phyloP scores from a whole-genome alignment of 2,888 invertebrate genomes.

The Tinea trinotella region DNA sequence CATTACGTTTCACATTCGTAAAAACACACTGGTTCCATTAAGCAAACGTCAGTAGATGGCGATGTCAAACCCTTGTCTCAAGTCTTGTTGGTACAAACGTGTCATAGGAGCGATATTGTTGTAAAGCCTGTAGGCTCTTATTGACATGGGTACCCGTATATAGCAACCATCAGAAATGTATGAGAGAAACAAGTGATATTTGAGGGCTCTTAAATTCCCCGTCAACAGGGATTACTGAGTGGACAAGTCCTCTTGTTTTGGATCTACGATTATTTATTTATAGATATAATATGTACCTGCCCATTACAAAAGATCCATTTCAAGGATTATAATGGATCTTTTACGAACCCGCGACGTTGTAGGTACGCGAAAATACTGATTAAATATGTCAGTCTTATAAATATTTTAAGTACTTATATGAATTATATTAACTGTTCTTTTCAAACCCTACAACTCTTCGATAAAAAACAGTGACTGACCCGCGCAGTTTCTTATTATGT shows the following conservation, averaged over 20 bases:
- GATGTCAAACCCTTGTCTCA: constrained; percentile 13
- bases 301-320: constrained; percentile 3
- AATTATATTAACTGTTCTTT: no score
- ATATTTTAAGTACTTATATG: no score
- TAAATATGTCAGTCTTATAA: no score
- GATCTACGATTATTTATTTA: constrained; percentile 7
- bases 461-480: no score
- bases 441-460: no score
- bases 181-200: constrained; percentile 31
- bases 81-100: constrained; percentile 1
- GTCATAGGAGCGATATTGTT: constrained; percentile 10
- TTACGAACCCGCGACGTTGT: no score
- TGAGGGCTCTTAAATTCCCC: constrained; percentile 29
- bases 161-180: constrained; percentile 10
- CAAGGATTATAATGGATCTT: no score
- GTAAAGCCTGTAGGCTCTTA: background rate
- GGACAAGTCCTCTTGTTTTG: constrained; percentile 3
- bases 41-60: constrained; percentile 10
- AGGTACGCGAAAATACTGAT: no score
- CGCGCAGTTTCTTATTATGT: no score
- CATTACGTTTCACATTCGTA: constrained; percentile 7
- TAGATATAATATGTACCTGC: no score
- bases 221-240: constrained; percentile 7
- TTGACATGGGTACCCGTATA: constrained; percentile 6
- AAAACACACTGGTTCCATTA: constrained; percentile 10